These are phyloP conservation scores for Chloroclysta siterata DNA, from an alignment of 2,888 invertebrate genomes.

Conservation along the genomic window DNA sequence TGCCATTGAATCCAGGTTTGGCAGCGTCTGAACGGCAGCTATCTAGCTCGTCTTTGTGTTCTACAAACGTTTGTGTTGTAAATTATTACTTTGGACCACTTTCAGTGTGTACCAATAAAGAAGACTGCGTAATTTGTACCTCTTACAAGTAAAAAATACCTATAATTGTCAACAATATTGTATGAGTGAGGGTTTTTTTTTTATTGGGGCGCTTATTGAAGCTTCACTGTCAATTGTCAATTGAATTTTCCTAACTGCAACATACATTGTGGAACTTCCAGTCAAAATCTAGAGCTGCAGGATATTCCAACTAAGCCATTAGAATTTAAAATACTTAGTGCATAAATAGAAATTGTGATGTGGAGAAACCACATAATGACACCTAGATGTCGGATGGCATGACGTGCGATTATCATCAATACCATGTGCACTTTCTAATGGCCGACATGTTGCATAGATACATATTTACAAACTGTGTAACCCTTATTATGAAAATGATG, in stretches of 20 bases:
- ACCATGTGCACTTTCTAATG: conserved; percentile 52
- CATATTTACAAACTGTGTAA: not conserved
- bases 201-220: too few relatives aligned
- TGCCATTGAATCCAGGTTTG: conserved; percentile 25
- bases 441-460: conserved; percentile 35
- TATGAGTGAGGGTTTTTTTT: too few relatives aligned
- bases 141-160: too few relatives aligned
- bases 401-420: conserved; percentile 44
- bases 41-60: conserved; percentile 13
- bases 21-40: conserved; percentile 16
- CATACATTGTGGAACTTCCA: too few relatives aligned
- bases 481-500: not conserved
- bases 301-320: too few relatives aligned
- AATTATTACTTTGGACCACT: conserved; percentile 8
- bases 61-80: conserved; percentile 1
- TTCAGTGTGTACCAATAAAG: not conserved
- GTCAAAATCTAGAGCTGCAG: too few relatives aligned
- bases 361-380: conserved; percentile 40
- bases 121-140: too few relatives aligned
- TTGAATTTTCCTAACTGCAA: too few relatives aligned
- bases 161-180: too few relatives aligned
- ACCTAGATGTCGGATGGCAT: conserved; percentile 39
- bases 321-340: too few relatives aligned
- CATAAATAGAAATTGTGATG: conserved; percentile 44
- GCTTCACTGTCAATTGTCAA: too few relatives aligned